Evolutionary conservation across 2,888 invertebrate species (phyloP), one percentile per base, ranked within the genome.

Genomic region (Oscheius myriophilus): DNA sequence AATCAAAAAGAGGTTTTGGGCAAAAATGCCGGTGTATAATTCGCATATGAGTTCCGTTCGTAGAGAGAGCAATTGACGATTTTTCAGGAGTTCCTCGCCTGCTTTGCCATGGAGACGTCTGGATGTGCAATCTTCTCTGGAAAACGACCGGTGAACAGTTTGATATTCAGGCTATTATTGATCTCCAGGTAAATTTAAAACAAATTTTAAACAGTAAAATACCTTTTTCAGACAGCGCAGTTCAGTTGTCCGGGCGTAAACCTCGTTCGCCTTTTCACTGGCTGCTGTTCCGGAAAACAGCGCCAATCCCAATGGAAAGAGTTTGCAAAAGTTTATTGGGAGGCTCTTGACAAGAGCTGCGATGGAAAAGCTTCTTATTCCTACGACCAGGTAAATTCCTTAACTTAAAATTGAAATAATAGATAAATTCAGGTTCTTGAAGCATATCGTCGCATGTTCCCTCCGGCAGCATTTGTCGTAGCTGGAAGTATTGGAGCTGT

Each of bases 91-190:
- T 67, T 26, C 21, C 46, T 14, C n/a, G 54, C 2, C 26, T 67
- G 1, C 49, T 67, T 21, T 57, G 57, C 42, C 66, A 67, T 18
- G 66, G 66, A 23, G 66, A 67, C 39, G 66, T 67, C 12, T 67
- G 66, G 66, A 67, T 67, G 51, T 67, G 66, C 51, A 67, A 67
- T 25, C 57, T 67, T 57, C 58, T 67, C 9, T 67, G 45, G 49
- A 57, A 58, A 9, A 49, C n/a, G 18, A 45, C 43, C 9, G 65
- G 61, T 4, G 65, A 65, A 33, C 39, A 54, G n/a, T 67, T 23
- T 23, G 53, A 49, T 11, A 25, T 67, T 16, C 25, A 67, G 58
- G 66, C 66, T 41, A 23, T 67, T 14, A 67, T 67, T n/a, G 66
- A 67, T 33, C 25, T 49, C 14, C 58, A 67, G 58, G 66, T 58